Base-by-base conservation (phyloP, 2,797 vertebrate species). In the Enteromius viviparus region DNA sequence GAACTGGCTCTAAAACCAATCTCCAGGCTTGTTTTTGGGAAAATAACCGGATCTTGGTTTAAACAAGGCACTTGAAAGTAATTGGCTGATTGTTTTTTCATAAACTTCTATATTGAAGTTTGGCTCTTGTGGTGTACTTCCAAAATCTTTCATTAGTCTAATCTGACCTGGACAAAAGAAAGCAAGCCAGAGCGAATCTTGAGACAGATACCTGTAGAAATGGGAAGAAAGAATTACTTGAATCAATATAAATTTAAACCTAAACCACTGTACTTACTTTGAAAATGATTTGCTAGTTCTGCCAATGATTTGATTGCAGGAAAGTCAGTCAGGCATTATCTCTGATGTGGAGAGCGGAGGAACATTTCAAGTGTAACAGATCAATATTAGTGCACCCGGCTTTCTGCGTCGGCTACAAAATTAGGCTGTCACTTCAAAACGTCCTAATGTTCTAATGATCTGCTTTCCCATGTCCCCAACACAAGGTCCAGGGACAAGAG, bases 401-500 rank as follows among this genome's bases (percentile, higher is more conserved):
- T 49, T 76, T 76, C 34, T 37, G 37, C n/a, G 2, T 26, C 62
- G 29, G 23, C 34, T 47, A 34, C 49, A 80, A 68, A 37, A 42
- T 85, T 12, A 69, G 10, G 19, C 19, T 29, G 53, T 80, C 70
- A 53, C 45, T 76, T 83, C 42, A 51, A 45, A 80, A 71, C 21
- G 32, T 80, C 60, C 70, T 55, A 78, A 83, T 80, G 45, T 69
- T 53, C 71, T 47, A 77, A 77, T 51, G 55, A 80, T 69, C 62
- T 58, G 51, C 82, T 76, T 75, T 75, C 47, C 10, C 15, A 60
- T 70, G 49, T 68, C 65, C 55, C 65, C 62, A 34, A 34, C 17
- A 65, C 60, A 19, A 83, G 51, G 85, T 79, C 71, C 84, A 88
- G 85, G 84, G 69, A 70, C 85, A 85, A 87, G 84, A 85, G 84